phyloP scores from a whole-genome alignment of 2,113 vertebrate genomes.

The Myodes glareolus region DNA sequence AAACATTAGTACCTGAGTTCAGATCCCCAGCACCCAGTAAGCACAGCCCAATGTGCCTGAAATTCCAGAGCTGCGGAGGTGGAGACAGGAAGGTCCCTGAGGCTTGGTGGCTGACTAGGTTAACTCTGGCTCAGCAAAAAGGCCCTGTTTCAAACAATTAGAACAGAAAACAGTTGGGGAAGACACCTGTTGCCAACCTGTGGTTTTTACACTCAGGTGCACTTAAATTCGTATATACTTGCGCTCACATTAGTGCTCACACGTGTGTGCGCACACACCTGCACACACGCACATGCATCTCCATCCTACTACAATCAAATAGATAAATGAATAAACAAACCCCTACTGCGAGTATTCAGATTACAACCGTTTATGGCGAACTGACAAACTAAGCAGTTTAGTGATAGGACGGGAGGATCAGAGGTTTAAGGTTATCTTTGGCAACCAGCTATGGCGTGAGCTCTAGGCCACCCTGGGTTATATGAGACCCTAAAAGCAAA shows the following conservation, averaged over 20 bases:
- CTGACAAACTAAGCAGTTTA: background rate
- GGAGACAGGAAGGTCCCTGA: background rate
- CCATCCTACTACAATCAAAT: background rate
- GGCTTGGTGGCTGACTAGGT: background rate
- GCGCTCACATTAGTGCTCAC: background rate
- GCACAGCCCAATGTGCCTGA: background rate
- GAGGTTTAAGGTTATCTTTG: background rate
- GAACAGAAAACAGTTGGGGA: background rate
- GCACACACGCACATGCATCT: background rate
- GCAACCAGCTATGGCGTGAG: background rate
- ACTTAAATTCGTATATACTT: background rate
- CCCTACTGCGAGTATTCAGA: background rate
- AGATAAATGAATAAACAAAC: background rate
- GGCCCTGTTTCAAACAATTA: background rate
- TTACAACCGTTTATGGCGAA: background rate
- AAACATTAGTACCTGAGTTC: background rate
- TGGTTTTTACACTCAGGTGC: background rate
- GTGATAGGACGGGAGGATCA: too few relatives aligned
- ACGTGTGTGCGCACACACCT: background rate
- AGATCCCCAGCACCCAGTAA: background rate
- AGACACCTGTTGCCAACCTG: background rate
- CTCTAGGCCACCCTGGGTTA: background rate
- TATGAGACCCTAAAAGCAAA: background rate
- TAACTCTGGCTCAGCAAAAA: background rate
- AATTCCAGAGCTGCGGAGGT: background rate